Evolutionary conservation across 2,888 invertebrate genomes (phyloP), one percentile per base, ranked within the genome.

Genomic region (Endotricha flammealis): DNA sequence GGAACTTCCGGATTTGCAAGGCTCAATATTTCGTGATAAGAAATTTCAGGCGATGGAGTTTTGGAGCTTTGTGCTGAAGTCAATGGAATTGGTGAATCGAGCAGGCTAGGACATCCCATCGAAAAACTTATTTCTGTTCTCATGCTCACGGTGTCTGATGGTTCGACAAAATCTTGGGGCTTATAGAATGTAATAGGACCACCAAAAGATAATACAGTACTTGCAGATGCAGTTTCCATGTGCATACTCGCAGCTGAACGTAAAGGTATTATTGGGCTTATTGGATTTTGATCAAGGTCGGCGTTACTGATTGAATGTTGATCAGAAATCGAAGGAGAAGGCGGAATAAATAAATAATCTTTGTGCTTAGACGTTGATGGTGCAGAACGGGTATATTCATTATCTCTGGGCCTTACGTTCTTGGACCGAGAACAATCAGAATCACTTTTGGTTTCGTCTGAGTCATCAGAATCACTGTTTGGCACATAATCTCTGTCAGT

Each of bases 21-120:
- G n/a, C n/a, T n/a, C n/a, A n/a, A n/a, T n/a, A n/a, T n/a, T n/a
- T n/a, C n/a, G n/a, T n/a, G n/a, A n/a, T n/a, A n/a, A n/a, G n/a
- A n/a, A 25, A 10, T 4, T 10, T 10, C 10, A 10, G 10, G 25
- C 25, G 10, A 25, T 25, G 9, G 10, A 25, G 25, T 11, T 25
- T 11, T 25, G 8, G 25, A 25, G 10, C 25, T 25, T 25, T 25
- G 25, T 25, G 25, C 25, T 10, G 25, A 25, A 25, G 8, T 25
- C 10, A 25, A 10, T 25, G 25, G 25, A 25, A 25, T 9, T 10
- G 25, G 25, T 6, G 25, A 25, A 10, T 25, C 25, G 10, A 10
- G 10, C 10, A 25, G 25, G 22, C 22, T 3, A 4, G 22, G 7
- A 7, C 7, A 22, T 22, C 22, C 22, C 22, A 22, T 22, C 2